Evolutionary conservation across 2,888 invertebrate genomes (phyloP), one percentile per base, ranked within the genome.

Genomic region (Thecophora atra): DNA sequence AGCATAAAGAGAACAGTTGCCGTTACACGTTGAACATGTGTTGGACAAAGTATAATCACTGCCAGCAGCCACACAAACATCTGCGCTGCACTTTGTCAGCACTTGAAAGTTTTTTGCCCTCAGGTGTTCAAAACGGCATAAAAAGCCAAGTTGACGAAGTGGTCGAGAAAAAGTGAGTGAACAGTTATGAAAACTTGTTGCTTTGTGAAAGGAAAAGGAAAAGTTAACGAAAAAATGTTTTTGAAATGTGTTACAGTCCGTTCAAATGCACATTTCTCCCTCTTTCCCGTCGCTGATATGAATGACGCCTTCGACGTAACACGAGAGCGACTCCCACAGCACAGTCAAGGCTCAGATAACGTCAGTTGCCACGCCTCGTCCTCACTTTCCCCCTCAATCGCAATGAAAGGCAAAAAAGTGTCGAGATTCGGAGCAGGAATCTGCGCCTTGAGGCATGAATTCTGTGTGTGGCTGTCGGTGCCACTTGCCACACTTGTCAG

Each of bases 71-170:
- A 24, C 37, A 37, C 63, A 63, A n/a, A 15, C 24, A 52, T 13
- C 2, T 11, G 42, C 21, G 15, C 44, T 19, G 47, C 69, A 60
- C 60, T 69, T 26, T n/a, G 69, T 60, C 69, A 69, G 30, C 69
- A 69, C 69, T 60, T 69, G 47, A 69, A 58, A 60, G 44, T 69
- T 60, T 69, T 69, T 58, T 26, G 19, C 69, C 69, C 60, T 69
- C 69, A 69, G 69, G 69, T 69, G 69, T 60, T 69, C 42, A 60
- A 69, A 69, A 62, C n/a, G 28, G 60, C 60, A 69, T 60, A 69
- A 69, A 69, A 69, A 69, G 66, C 62, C 52, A 52, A 67, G 19
- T 42, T 8, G 17, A 37, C 19, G 37, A 66, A 19, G 64, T 56
- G 63, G 17, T n/a, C 17, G 19, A n/a, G 19, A 28, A 60, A 17